Evolutionary conservation across 2,113 vertebrate genomes (phyloP).

Genomic region (Lepisosteus osseus): DNA sequence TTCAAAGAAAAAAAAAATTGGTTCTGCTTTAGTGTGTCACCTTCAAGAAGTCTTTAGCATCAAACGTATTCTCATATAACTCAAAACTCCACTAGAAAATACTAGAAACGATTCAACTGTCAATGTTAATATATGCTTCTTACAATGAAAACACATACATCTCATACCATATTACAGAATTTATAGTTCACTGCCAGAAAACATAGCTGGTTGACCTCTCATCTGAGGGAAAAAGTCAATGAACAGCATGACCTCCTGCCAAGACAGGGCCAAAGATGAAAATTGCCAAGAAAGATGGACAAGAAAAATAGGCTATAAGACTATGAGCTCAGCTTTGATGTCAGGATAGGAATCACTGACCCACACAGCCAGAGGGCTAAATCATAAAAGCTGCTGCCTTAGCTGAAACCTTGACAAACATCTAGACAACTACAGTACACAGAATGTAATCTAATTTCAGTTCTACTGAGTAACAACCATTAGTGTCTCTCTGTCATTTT

Average conservation of each 20-base stretch:
- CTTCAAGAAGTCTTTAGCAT: too few species aligned
- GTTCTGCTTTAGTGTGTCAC: too few species aligned
- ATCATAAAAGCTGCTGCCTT: background rate
- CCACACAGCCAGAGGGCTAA: conserved; percentile 11
- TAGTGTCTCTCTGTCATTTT: conserved; percentile 16
- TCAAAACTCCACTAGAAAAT: too few species aligned
- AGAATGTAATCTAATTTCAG: background rate
- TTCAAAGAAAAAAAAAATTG: background rate
- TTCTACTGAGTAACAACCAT: conserved; percentile 1
- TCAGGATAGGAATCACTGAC: conserved; percentile 37
- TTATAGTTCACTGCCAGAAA: too few species aligned
- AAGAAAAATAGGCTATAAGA: background rate
- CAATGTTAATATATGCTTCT: too few species aligned
- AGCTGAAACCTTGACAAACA: background rate
- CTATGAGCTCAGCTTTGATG: conserved; percentile 19
- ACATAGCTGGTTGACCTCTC: too few species aligned
- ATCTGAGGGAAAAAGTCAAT: background rate
- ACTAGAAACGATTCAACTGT: too few species aligned
- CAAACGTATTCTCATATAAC: too few species aligned
- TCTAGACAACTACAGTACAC: background rate
- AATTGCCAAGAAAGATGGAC: conserved; percentile 9
- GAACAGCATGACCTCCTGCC: background rate
- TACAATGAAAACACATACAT: too few species aligned
- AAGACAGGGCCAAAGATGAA: background rate
- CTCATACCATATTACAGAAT: too few species aligned